Base-by-base conservation (phyloP, 2,888 invertebrate genomes). In the Diplazon laetatorius region DNA sequence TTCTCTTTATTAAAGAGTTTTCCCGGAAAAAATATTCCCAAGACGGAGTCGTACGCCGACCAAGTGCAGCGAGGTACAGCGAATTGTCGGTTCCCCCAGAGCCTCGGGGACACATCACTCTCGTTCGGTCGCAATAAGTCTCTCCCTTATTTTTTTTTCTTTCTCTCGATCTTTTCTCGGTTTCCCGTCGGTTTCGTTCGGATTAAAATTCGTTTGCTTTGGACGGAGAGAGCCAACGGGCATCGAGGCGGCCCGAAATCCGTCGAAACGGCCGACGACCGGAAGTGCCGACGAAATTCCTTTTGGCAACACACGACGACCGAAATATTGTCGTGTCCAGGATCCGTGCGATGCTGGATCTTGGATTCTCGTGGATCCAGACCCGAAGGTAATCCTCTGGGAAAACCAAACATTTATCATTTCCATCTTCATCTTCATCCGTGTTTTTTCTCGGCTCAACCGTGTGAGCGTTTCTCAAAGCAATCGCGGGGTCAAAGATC, bases 111-210 rank as follows among this genome's bases (percentile, higher is more conserved):
- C 50, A 72, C 73, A 39, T 62, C 73, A 55, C 55, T 65, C 73
- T 52, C 74, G 52, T 77, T 80, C 30, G 52, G 55, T 77, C 57
- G 77, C 76, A 73, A 60, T 63, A 48, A 55, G 71, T 52, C 76
- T 80, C 18, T 8, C n/a, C 5, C 10, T 12, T 42, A 4, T 12
- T 30, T 6, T 30, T 30, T 6, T 30, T n/a, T n/a, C n/a, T 30
- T 6, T 30, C 30, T 30, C 25, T 14, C 30, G 1, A 12, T 8
- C 8, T 10, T n/a, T n/a, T n/a, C 52, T 30, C 52, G 14, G 12
- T 25, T 14, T 52, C 52, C 25, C n/a, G 22, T 22, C 50, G 50
- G 50, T 52, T 52, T 5, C 30, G 14, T 52, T 8, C 14, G 52
- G 25, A 30, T 25, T 30, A 52, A 52, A 22, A 9, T 10, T 20